Percentiles rank a stretch among this genome's conserved stretches.
phyloP scores from a whole-genome alignment of 1,140 invertebrate genomes.

The Anastrepha ludens region DNA sequence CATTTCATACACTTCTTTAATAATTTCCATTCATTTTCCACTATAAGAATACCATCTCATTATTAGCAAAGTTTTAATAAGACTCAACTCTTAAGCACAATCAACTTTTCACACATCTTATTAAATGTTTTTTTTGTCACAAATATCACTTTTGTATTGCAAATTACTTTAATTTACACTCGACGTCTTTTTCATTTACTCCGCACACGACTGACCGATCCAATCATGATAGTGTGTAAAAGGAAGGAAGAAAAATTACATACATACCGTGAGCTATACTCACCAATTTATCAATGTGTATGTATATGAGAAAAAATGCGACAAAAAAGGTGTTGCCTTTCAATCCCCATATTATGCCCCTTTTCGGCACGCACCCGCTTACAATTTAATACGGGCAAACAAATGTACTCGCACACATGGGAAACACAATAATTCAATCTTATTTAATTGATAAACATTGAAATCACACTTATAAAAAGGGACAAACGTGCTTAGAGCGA shows the following conservation, averaged over 20 bases:
- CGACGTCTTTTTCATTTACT: slow-evolving; percentile 51
- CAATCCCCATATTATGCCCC: neutral
- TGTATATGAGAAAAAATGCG: slow-evolving; percentile 48
- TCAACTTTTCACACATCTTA: neutral
- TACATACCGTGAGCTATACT: slow-evolving; percentile 55
- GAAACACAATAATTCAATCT: too few relatives aligned
- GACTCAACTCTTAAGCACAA: too few relatives aligned
- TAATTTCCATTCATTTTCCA: slow-evolving; percentile 9
- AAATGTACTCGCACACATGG: too few relatives aligned
- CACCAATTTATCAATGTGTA: slow-evolving; percentile 54
- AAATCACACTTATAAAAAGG: too few relatives aligned
- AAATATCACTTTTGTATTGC: neutral
- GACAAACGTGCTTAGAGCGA: neutral
- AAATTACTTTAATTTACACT: slow-evolving; percentile 42
- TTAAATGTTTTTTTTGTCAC: slow-evolving; percentile 19
- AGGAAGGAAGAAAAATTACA: slow-evolving; percentile 59
- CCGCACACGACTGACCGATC: slow-evolving; percentile 49
- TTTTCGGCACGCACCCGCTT: neutral
- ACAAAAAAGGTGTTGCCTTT: slow-evolving; percentile 24
- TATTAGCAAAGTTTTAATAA: neutral
- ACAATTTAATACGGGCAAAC: too few relatives aligned
- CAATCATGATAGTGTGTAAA: slow-evolving; percentile 57
- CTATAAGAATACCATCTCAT: neutral
- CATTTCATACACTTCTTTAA: slow-evolving; percentile 50
- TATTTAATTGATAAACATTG: too few relatives aligned